A percentile compares a stretch with the other conserved stretches of the same genome.
Evolutionary conservation across 2,888 invertebrate species (phyloP).

Genomic region (Slavum lentiscoides): DNA sequence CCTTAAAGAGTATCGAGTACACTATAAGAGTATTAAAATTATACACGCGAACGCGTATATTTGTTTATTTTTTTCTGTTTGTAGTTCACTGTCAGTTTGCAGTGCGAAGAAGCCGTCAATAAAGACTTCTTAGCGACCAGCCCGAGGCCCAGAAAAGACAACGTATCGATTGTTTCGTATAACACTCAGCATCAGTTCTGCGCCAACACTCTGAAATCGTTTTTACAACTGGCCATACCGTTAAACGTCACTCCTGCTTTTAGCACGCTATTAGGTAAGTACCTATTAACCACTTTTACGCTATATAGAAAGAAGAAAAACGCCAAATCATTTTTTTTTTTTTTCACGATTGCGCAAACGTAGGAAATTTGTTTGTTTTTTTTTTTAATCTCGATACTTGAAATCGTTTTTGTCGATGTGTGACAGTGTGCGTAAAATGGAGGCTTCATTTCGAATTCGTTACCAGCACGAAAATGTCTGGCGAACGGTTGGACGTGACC

Average conservation of each 20-base stretch:
- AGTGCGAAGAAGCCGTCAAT: constrained; percentile 80
- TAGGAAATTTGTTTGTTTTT: too few species aligned
- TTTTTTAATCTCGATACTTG: background rate
- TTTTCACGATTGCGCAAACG: too few species aligned
- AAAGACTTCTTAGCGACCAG: constrained; percentile 62
- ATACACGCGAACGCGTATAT: background rate
- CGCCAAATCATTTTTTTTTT: too few species aligned
- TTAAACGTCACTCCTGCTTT: constrained; percentile 95
- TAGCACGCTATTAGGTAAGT: constrained; percentile 78
- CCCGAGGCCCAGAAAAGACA: constrained; percentile 59
- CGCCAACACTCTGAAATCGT: constrained; percentile 82
- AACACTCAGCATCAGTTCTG: constrained; percentile 93
- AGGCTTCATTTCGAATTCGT: constrained; percentile 97
- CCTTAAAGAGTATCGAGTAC: background rate
- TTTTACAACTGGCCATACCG: constrained; percentile 90
- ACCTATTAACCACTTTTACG: too few species aligned
- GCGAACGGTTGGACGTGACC: constrained; percentile 65
- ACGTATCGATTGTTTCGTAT: constrained; percentile 68
- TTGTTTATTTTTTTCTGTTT: constrained; percentile 8
- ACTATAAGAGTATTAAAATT: too few species aligned
- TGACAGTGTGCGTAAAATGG: constrained; percentile 85
- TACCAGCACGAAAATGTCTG: constrained; percentile 72
- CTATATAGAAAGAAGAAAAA: too few species aligned
- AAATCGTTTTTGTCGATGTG: too few species aligned
- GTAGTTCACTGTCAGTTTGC: constrained; percentile 85